These are phyloP conservation scores for Cepphus grylle DNA, from an alignment of 2,113 vertebrate species.

Conservation along the genomic window DNA sequence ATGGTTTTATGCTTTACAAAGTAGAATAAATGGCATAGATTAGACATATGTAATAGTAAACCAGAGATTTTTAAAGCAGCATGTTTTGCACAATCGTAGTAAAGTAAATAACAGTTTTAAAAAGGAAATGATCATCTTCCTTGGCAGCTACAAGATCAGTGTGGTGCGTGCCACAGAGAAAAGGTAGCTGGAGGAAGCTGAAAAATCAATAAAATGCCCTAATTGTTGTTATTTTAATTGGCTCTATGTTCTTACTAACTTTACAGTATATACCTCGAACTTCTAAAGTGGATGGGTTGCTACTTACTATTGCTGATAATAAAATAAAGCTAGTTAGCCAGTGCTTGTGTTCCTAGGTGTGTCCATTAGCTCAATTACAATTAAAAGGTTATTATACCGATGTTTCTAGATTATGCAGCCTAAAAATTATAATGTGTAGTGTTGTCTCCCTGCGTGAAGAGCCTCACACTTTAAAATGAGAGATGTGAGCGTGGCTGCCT, in stretches of 20 bases:
- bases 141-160: not conserved
- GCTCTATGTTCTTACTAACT: slow-evolving; percentile 28
- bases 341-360: not conserved
- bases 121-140: not conserved
- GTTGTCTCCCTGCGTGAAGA: not conserved
- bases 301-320: not conserved
- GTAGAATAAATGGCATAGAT: not conserved
- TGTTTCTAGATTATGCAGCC: not conserved
- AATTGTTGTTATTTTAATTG: slow-evolving; percentile 47
- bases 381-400: not conserved
- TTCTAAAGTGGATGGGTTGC: not conserved
- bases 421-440: not conserved
- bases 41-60: slow-evolving; percentile 27
- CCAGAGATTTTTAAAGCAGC: slow-evolving; percentile 39
- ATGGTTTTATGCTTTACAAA: slow-evolving; percentile 41
- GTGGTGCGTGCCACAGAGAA: not conserved
- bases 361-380: not conserved
- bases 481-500: not conserved
- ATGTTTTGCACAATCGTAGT: not conserved
- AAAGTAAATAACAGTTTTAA: not conserved
- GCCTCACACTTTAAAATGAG: not conserved
- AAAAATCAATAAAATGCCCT: slow-evolving; percentile 34
- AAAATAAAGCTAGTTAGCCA: not conserved
- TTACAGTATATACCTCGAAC: not conserved
- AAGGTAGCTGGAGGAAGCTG: not conserved